Evolutionary conservation across 2,888 invertebrate species (phyloP).

Genomic region (Phymatocera aterrima): DNA sequence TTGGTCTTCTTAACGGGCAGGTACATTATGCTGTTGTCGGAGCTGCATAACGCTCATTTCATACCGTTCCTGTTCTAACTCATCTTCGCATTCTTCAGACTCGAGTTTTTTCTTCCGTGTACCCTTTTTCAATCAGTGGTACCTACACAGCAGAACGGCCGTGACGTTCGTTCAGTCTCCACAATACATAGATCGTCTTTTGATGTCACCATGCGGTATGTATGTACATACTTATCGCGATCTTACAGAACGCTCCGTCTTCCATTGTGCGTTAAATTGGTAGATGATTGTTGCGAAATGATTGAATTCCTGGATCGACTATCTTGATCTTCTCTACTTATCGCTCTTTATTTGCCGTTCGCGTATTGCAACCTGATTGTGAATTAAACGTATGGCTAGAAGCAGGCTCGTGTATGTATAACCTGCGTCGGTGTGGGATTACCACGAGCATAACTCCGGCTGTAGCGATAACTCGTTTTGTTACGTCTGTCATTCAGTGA

Average conservation of each 20-base stretch:
- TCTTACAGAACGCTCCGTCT: background rate
- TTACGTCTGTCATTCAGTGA: slow-evolving; percentile 8
- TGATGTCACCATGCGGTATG: background rate
- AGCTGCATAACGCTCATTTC: too few species aligned
- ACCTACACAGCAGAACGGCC: background rate
- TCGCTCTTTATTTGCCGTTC: background rate
- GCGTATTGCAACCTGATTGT: background rate
- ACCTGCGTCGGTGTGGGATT: background rate
- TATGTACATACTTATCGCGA: too few species aligned
- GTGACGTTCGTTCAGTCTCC: background rate
- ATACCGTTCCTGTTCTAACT: slow-evolving; percentile 13
- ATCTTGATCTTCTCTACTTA: background rate
- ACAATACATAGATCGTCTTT: background rate
- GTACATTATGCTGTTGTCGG: slow-evolving; percentile 28
- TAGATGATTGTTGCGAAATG: background rate
- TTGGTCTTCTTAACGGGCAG: slow-evolving; percentile 37
- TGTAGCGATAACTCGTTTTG: slow-evolving; percentile 8
- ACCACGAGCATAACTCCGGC: background rate
- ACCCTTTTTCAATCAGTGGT: background rate
- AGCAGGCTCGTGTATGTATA: too few species aligned
- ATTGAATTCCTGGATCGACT: background rate
- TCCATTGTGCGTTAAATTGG: background rate
- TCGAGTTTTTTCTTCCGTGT: background rate
- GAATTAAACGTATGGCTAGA: background rate
- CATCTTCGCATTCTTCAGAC: background rate